Evolutionary conservation across 2,113 vertebrate species (phyloP).

Genomic region (human (Homo sapiens)): GRCh38 chr12:20416501-20417000

Average conservation of each 20-base stretch:
- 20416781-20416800: not conserved
- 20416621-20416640: not conserved
- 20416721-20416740: not conserved
- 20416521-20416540: slow-evolving; percentile 43
- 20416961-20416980: not conserved
- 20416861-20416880: not conserved
- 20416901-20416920: not conserved
- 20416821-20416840: not conserved
- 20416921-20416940: not conserved
- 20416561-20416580: not conserved
- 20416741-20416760: not conserved
- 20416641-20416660: not conserved
- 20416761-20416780: not conserved
- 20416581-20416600: not conserved
- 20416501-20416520: not conserved
- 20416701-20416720: not conserved
- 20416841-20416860: not conserved
- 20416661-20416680: not conserved
- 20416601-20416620: slow-evolving; percentile 28
- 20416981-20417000: slow-evolving; percentile 35
- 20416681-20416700: not conserved
- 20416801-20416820: not conserved
- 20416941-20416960: not conserved
- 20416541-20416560: slow-evolving; percentile 18
- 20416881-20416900: not conserved